Evolutionary conservation across 2,113 vertebrate species (phyloP), one percentile per base, ranked within the genome.

Genomic region (Bos taurus): DNA sequence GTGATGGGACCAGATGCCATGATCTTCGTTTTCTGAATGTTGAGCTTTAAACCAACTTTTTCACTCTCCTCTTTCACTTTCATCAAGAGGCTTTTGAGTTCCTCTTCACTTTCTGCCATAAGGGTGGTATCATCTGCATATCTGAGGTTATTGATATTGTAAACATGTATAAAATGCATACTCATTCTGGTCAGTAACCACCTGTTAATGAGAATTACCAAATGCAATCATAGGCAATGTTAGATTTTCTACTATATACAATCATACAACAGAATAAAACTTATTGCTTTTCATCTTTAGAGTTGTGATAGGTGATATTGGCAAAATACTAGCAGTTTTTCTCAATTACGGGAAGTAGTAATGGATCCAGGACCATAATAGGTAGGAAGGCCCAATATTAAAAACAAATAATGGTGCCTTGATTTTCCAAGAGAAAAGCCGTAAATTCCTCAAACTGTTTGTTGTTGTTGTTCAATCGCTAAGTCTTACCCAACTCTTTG

Each of bases 181-280:
- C 40, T 52, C 28, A 78, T 80, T 96, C 67, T 78, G 16, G 36
- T 52, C 84, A 84, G 4, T 87, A 77, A 48, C 59, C 71, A 92
- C 16, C 8, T 60, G 48, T 25, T 71, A 16, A 67, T 56, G 36
- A 52, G 7, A 92, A 71, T 90, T 90, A 64, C 83, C 93, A 85
- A 95, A 30, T 92, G 48, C 62, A 40, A 7, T 43, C 56, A 8
- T n/a, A 83, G 92, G 71, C 17, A 46, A 93, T 19, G 23, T 50
- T 91, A 86, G 36, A 12, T 62, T 92, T 91, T 92, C 56, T 95
- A 48, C 48, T 82, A 85, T 10, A 33, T 54, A 40, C 36, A n/a
- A 46, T 95, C 36, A 81, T 89, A 57, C 3, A 88, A 48, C 60
- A 94, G n/a, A 92, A 94, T 92, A 78, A 83, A 97, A 82, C 56